Percentiles rank a stretch among this genome's conserved stretches.
Conservation (phyloP, 1,140 invertebrate genomes). For the Galendromus occidentalis region DNA sequence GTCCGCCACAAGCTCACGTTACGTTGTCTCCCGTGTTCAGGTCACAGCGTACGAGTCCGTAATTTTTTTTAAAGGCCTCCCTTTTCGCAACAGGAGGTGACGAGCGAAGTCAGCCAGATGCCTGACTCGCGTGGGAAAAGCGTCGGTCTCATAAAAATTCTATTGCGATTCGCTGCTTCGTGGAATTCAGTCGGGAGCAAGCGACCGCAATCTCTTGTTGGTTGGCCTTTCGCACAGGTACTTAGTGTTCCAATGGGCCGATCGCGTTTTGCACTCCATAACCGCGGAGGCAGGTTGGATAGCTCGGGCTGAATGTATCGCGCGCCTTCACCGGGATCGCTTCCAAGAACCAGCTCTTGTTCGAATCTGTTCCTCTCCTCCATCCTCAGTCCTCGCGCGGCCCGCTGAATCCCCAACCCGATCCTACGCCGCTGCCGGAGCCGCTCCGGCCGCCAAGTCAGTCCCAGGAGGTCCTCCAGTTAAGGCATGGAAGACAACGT, state of each 20-base stretch:
- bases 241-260: background rate
- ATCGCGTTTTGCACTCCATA: constrained; percentile 11
- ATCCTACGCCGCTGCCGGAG: background rate
- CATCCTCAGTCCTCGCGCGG: background rate
- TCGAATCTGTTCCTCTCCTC: background rate
- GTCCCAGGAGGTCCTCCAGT: background rate
- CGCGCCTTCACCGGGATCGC: constrained; percentile 5
- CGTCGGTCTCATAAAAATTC: too few relatives aligned
- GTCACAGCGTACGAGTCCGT: too few relatives aligned
- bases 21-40: too few relatives aligned
- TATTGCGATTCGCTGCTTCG: too few relatives aligned
- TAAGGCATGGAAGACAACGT: constrained; percentile 1
- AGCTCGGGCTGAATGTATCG: background rate
- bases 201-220: too few relatives aligned
- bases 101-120: too few relatives aligned
- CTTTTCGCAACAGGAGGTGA: too few relatives aligned
- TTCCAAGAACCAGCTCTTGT: constrained; percentile 5
- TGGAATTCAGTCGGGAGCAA: too few relatives aligned
- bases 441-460: background rate
- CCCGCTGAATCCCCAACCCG: background rate
- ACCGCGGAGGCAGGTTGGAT: background rate
- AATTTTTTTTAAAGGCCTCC: too few relatives aligned
- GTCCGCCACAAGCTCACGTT: too few relatives aligned
- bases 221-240: too few relatives aligned
- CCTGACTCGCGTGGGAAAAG: too few relatives aligned